phyloP scores from a whole-genome alignment of 1,140 invertebrate species.

The Matsumurasca onukii region DNA sequence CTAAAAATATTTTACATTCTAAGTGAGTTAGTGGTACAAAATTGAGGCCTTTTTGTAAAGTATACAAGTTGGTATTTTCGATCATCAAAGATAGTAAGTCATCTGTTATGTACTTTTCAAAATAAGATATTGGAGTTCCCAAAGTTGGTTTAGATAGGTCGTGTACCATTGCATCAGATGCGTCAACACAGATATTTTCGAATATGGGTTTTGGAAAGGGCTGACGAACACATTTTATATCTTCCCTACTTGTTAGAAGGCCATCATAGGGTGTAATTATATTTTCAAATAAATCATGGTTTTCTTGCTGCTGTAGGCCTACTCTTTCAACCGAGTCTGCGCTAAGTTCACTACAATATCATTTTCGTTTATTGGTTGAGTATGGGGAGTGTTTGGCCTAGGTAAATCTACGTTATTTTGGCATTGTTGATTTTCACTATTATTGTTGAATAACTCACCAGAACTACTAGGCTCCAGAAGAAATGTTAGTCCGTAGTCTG shows the following conservation, averaged over 20 bases:
- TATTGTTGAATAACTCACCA: no score
- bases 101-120: background rate
- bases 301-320: no score
- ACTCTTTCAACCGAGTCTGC: no score
- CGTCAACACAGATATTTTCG: background rate
- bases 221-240: background rate
- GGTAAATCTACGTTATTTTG: no score
- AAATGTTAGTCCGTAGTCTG: no score
- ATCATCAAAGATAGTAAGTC: background rate
- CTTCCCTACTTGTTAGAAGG: background rate
- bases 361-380: no score
- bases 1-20: slow-evolving; percentile 18
- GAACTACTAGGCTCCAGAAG: no score
- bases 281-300: no score
- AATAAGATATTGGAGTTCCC: slow-evolving; percentile 1
- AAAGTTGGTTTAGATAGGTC: background rate
- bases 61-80: slow-evolving; percentile 7
- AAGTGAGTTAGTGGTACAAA: slow-evolving; percentile 4
- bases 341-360: no score
- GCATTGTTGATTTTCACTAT: no score
- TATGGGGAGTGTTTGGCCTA: no score
- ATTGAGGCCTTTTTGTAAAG: slow-evolving; percentile 1
- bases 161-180: background rate
- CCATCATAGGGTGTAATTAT: no score
- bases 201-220: background rate